These are phyloP conservation scores for Phragmatobia fuliginosa DNA, from an alignment of 2,888 invertebrate genomes.

Conservation along the genomic window DNA sequence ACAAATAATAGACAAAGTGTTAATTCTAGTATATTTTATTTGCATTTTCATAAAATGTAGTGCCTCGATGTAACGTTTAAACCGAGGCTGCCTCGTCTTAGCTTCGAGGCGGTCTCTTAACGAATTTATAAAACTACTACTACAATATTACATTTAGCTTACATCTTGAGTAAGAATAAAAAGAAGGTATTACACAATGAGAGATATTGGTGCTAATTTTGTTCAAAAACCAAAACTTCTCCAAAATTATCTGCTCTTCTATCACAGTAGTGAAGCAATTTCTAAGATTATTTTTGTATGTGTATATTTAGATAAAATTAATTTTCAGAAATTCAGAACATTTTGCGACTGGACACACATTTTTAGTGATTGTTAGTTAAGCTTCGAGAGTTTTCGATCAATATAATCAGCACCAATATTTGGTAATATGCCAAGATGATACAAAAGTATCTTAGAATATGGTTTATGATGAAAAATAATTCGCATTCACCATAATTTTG, in stretches of 20 bases:
- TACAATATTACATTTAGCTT: not conserved
- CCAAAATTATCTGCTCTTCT: no score
- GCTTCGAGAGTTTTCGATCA: not conserved
- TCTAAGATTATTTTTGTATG: no score
- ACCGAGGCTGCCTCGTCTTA: slow-evolving; percentile 9
- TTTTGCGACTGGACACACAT: no score
- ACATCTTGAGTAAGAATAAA: not conserved
- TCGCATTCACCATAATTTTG: not conserved
- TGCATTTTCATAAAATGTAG: slow-evolving; percentile 34
- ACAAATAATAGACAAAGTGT: slow-evolving; percentile 46
- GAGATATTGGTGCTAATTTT: not conserved
- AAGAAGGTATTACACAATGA: not conserved
- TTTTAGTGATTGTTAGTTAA: no score
- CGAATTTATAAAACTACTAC: not conserved
- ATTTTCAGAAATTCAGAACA: no score
- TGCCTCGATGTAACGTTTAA: slow-evolving; percentile 1
- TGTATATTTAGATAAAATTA: no score
- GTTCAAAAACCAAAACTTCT: no score
- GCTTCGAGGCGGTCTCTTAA: not conserved
- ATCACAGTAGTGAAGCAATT: no score
- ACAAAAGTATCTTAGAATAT: not conserved
- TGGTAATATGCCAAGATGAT: not conserved
- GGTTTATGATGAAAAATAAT: not conserved
- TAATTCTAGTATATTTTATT: slow-evolving; percentile 43
- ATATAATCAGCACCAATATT: not conserved